Percentiles rank a stretch among this genome's conserved stretches.
These are phyloP conservation scores for Chamaedrilus cognettii DNA, from an alignment of 2,888 invertebrate species.

Conservation along the genomic window DNA sequence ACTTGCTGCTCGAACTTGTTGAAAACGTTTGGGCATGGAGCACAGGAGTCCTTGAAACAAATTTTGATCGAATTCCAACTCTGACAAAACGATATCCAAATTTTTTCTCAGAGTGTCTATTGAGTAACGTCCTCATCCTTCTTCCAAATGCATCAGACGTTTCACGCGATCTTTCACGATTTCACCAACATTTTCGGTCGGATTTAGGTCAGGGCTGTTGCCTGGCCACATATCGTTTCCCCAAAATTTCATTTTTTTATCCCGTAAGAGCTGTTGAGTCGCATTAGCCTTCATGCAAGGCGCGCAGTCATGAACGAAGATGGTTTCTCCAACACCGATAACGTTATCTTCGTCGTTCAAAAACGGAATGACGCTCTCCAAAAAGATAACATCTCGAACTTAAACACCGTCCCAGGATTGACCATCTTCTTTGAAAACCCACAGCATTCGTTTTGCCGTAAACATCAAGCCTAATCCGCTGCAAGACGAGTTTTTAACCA, in stretches of 20 bases:
- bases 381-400: not conserved
- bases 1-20: not conserved
- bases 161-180: not conserved
- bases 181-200: not conserved
- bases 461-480: not conserved
- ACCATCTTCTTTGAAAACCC: not conserved
- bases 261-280: not conserved
- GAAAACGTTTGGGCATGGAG: not conserved
- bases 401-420: not conserved
- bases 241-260: not conserved
- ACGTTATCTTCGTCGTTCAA: not conserved
- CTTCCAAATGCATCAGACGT: not conserved
- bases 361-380: not conserved
- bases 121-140: not conserved
- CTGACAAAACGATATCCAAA: not conserved
- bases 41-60: not conserved
- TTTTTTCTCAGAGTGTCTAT: not conserved
- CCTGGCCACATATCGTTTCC: not conserved
- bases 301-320: not conserved
- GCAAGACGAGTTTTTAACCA: not conserved
- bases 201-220: not conserved
- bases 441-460: not conserved
- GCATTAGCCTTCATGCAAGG: constrained; percentile 1
- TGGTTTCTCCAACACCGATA: not conserved
- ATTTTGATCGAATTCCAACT: not conserved